Evolutionary conservation across 2,888 invertebrate genomes (phyloP), one percentile per base, ranked within the genome.

Genomic region (Stomorhina lunata): DNA sequence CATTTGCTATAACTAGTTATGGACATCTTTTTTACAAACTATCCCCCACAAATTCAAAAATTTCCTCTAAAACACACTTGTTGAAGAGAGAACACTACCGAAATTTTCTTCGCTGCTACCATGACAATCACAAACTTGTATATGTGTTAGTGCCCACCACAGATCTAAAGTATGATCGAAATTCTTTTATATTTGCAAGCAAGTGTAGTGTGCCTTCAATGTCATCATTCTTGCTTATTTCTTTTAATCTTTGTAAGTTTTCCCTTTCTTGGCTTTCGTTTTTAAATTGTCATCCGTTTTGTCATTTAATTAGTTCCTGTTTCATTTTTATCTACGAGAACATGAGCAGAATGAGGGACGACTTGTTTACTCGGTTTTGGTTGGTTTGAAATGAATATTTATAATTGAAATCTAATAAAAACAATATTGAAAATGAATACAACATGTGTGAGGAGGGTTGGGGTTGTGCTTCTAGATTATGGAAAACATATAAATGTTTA

Each of bases 301-400:
- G 43, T 34, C 37, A 57, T 65, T 72, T 59, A 72, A 72, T 79
- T 79, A 72, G 79, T 79, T 79, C 65, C 79, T 72, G 72, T 57
- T 72, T 48, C 34, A 45, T 72, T 61, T 55, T 37, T n/a, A n/a
- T n/a, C 5, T 50, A 1, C n/a, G 17, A 48, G 43, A 25, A 68
- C 12, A 22, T 22, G 10, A 0, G 4, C 4, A 5, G 9, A 37
- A 48, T 37, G 12, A 12, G 32, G 53, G 53, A 32, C 65, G 17
- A 22, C 25, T 57, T 65, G 45, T 55, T 65, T 53, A 15, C 9
- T 37, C 55, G 20, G 22, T 63, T 65, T 48, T 3, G 37, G 63
- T 25, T 43, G 15, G 61, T 15, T 71, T 22, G 57, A 37, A n/a
- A n/a, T n/a, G n/a, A n/a, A n/a, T 37, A 25, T 27, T 57, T 57